These are phyloP conservation scores for Hoplodrina blanda DNA, from an alignment of 2,888 invertebrate genomes.

Conservation along the genomic window DNA sequence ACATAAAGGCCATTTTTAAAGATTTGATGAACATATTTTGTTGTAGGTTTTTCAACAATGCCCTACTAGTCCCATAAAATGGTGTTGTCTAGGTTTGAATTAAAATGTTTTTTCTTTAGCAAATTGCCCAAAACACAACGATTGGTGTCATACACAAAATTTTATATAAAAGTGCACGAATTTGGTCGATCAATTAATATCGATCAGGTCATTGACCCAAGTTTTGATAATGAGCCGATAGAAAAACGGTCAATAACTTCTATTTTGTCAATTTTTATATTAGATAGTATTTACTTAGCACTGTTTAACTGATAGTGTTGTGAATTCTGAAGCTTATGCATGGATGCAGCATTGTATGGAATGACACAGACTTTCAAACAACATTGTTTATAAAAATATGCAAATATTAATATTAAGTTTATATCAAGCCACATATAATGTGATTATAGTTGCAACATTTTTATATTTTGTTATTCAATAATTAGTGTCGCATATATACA, in stretches of 20 bases:
- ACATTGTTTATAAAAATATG: not conserved
- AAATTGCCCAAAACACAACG: conserved; percentile 38
- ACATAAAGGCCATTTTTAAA: not conserved
- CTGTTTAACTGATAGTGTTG: conserved; percentile 63
- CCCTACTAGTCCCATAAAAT: conserved; percentile 53
- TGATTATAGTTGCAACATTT: not conserved
- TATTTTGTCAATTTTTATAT: conserved; percentile 52
- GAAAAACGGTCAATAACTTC: conserved; percentile 40
- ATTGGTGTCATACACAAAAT: conserved; percentile 47
- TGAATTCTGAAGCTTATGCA: conserved; percentile 58
- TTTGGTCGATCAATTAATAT: conserved; percentile 43
- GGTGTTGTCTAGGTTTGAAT: conserved; percentile 39
- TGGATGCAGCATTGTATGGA: conserved; percentile 43
- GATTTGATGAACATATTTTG: conserved; percentile 8
- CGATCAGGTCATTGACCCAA: conserved; percentile 27
- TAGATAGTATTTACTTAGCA: conserved; percentile 62
- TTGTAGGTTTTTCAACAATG: conserved; percentile 12
- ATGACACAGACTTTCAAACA: not conserved
- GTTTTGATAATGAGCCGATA: conserved; percentile 39
- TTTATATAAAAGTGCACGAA: conserved; percentile 51
- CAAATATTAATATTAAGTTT: not conserved
- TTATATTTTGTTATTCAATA: conserved; percentile 2
- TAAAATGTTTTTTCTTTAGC: not conserved
- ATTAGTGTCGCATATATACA: not conserved
- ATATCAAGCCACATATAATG: conserved; percentile 4